These are phyloP conservation scores for Coenonympha arcania DNA, from an alignment of 2,888 invertebrate species.

Conservation along the genomic window DNA sequence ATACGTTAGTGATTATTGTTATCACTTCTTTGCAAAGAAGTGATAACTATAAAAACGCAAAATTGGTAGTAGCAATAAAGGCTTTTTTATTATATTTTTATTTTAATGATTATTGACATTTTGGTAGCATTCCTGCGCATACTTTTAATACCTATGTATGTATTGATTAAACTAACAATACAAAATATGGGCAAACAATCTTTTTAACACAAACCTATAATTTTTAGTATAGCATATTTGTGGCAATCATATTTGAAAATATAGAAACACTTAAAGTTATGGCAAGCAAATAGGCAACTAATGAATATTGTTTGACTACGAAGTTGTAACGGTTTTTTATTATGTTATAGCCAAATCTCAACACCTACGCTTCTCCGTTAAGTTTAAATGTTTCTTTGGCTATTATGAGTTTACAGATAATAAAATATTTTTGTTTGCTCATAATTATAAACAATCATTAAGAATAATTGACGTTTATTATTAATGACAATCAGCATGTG, in stretches of 20 bases:
- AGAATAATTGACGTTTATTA: neutral
- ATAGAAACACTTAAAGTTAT: conserved; percentile 20
- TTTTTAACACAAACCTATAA: conserved; percentile 2
- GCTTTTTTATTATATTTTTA: too few species aligned
- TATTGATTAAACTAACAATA: too few species aligned
- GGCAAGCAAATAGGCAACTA: conserved; percentile 22
- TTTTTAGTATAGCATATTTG: neutral
- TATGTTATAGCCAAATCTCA: conserved; percentile 16
- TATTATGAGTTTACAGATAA: conserved; percentile 9
- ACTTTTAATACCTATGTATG: too few species aligned
- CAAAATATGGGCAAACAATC: too few species aligned
- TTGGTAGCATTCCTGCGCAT: too few species aligned
- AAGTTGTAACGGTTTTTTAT: conserved; percentile 24
- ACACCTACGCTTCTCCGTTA: conserved; percentile 26
- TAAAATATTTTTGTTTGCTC: neutral
- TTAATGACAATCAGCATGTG: neutral
- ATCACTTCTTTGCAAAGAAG: too few species aligned
- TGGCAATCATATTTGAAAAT: conserved; percentile 19
- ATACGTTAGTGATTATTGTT: too few species aligned
- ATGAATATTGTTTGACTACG: conserved; percentile 30
- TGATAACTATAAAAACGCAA: too few species aligned
- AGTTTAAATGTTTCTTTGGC: conserved; percentile 16
- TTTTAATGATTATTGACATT: too few species aligned
- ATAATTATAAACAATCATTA: neutral
- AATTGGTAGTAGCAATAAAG: too few species aligned